Evolutionary conservation across 2,888 invertebrate species (phyloP).

Genomic region (Craniophora ligustri): DNA sequence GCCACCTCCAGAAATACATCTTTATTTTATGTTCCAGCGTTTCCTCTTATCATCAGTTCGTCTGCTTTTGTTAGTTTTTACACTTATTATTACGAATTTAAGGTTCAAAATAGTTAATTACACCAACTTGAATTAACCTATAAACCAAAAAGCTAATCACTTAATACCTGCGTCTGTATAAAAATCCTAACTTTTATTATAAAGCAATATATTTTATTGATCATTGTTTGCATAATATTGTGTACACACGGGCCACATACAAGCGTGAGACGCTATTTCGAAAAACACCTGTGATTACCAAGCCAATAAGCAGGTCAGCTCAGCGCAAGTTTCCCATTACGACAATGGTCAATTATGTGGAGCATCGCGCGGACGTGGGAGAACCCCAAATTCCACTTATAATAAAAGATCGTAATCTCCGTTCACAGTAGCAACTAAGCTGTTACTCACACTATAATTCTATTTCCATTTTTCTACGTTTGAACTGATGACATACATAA

Average conservation of each 20-base stretch:
- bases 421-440: conserved; percentile 41
- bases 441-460: conserved; percentile 24
- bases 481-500: conserved; percentile 33
- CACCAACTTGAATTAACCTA: no score
- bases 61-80: no score
- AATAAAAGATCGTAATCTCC: conserved; percentile 46
- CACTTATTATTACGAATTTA: no score
- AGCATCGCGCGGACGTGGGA: conserved; percentile 72
- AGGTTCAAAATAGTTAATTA: no score
- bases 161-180: no score
- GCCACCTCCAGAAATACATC: no score
- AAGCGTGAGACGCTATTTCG: conserved; percentile 83
- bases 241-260: conserved; percentile 49
- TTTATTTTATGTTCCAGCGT: no score
- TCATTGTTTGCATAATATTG: conserved; percentile 63
- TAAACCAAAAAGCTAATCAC: no score
- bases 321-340: conserved; percentile 78
- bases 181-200: conserved; percentile 1
- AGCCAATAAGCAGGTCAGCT: conserved; percentile 79
- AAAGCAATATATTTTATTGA: conserved; percentile 30
- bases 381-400: conserved; percentile 62
- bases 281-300: conserved; percentile 78
- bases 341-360: conserved; percentile 85
- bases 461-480: conserved; percentile 17
- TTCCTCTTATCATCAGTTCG: no score